These are phyloP conservation scores for Sturnira hondurensis DNA, from an alignment of 2,113 vertebrate species.

Conservation along the genomic window DNA sequence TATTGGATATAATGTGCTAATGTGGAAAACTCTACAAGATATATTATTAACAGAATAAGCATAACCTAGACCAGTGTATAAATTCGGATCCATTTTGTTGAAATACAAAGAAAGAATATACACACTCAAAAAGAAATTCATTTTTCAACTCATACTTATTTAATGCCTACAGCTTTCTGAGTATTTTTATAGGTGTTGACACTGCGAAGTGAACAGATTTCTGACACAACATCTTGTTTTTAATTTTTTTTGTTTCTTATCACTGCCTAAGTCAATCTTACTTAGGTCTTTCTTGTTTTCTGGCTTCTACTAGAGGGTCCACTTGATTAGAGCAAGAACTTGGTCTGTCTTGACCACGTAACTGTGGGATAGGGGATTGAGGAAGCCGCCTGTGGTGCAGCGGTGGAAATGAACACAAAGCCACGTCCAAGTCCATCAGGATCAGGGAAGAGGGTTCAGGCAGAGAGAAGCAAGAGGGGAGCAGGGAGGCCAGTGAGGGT, in stretches of 20 bases:
- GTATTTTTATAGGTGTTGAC: not conserved
- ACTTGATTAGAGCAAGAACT: not conserved
- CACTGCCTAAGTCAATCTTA: too few relatives aligned
- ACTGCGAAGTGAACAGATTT: not conserved
- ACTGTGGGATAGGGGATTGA: too few relatives aligned
- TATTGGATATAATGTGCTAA: not conserved
- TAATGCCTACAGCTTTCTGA: not conserved
- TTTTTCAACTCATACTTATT: not conserved
- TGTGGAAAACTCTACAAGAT: not conserved
- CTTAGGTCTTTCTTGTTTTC: not conserved
- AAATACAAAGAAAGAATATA: not conserved
- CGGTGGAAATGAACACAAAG: not conserved
- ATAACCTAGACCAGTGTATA: not conserved
- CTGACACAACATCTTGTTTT: not conserved
- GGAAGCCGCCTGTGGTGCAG: not conserved
- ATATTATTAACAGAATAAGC: not conserved
- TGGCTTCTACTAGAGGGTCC: not conserved
- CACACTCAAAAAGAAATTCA: not conserved
- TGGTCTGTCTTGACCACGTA: not conserved
- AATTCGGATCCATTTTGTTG: not conserved
- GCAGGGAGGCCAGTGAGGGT: not conserved
- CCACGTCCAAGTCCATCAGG: not conserved
- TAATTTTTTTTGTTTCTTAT: not conserved
- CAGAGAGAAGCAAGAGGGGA: not conserved
- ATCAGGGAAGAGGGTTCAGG: too few relatives aligned